Evolutionary conservation across 2,113 vertebrate species (phyloP).

Genomic region (Rana temporaria): DNA sequence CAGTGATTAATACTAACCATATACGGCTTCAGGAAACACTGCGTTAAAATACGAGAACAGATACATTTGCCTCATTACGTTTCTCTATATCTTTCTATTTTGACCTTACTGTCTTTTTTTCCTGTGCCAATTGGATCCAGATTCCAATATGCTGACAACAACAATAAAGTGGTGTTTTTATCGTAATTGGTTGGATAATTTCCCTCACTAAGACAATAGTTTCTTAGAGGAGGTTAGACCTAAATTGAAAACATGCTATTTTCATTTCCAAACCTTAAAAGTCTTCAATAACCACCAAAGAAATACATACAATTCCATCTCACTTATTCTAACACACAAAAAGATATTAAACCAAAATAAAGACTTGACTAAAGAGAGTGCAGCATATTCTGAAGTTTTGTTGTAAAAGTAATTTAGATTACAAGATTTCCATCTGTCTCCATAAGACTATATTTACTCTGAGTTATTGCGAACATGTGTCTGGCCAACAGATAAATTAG

Average conservation of each 20-base stretch:
- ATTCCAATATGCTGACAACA: constrained; percentile 47
- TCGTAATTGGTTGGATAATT: constrained; percentile 52
- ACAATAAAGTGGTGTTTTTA: constrained; percentile 41
- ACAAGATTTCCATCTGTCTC: constrained; percentile 33
- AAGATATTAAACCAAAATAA: neutral
- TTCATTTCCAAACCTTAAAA: constrained; percentile 30
- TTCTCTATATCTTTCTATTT: constrained; percentile 23
- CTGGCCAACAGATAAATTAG: constrained; percentile 23
- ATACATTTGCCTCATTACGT: constrained; percentile 5
- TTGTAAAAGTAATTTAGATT: constrained; percentile 12
- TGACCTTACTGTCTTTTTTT: constrained; percentile 32
- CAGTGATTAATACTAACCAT: no score
- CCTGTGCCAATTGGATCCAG: constrained; percentile 39
- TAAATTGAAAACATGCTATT: constrained; percentile 50
- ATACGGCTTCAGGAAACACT: no score
- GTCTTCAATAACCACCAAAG: constrained; percentile 27
- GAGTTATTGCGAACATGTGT: constrained; percentile 31
- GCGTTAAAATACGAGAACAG: no score
- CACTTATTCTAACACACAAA: constrained; percentile 14
- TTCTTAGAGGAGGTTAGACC: constrained; percentile 44
- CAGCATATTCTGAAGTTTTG: neutral
- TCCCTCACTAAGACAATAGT: constrained; percentile 50
- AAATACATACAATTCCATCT: constrained; percentile 1
- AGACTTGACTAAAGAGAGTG: constrained; percentile 14
- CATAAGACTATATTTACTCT: constrained; percentile 26